Base-by-base conservation (phyloP, 2,113 vertebrate species). In the Microcebus jonahi region DNA sequence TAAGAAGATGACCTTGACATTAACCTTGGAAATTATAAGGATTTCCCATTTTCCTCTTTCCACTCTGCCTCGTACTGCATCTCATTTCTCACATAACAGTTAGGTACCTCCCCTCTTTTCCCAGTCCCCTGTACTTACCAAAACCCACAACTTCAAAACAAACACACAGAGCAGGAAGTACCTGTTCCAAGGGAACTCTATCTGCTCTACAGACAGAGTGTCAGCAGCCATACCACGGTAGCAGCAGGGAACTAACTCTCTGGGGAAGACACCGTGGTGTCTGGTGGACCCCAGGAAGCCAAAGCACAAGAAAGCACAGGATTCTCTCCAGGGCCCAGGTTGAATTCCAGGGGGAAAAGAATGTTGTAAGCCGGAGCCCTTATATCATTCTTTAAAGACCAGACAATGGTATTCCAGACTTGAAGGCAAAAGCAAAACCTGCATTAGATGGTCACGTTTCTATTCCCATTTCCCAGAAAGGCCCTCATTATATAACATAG, bases 241-340 rank as follows among this genome's bases (percentile, higher is more conserved):
- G 59, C 92, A 76, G 76, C n/a, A 73, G 92, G 91, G 83, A 34
- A 59, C 82, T 71, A 29, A 59, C 82, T 76, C 42, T 93, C 86
- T 91, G 84, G 94, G 94, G 96, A 90, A 96, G 85, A 89, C 6
- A 42, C 71, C 45, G 34, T 2, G 23, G 50, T 23, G 55, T 91
- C 90, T 90, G 76, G 53, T 73, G 55, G 91, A 42, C 71, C 85
- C 97, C 77, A 53, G 96, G 85, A 88, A 59, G 85, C 39, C 59
- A 31, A 34, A 17, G 39, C n/a, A 77, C 77, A 95, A 76, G 65
- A 70, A 79, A 31, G 50, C 50, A 53, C 5, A 36, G 71, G 79
- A 61, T 96, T 67, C 73, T 67, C 34, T 80, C 71, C 42, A 70
- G 61, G 8, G 68, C 59, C 73, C 50, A 75, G 82, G 9, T 36